Evolutionary conservation across 2,888 invertebrate genomes (phyloP).

Genomic region (Hyppa rectilinea): DNA sequence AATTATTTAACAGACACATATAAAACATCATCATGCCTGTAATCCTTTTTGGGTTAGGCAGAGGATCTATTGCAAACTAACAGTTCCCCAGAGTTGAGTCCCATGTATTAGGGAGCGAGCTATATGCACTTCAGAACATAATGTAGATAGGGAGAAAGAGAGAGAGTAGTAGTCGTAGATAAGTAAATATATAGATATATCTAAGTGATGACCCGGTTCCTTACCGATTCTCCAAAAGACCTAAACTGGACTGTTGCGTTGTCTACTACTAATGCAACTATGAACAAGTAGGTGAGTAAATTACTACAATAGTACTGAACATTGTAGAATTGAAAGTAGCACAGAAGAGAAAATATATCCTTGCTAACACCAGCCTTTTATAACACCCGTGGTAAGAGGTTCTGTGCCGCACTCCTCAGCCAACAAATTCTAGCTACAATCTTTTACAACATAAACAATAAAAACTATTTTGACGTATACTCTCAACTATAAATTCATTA

Average conservation of each 20-base stretch:
- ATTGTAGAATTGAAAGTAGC: background rate
- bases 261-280: background rate
- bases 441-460: conserved; percentile 44
- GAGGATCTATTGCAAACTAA: too few relatives aligned
- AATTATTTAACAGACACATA: too few relatives aligned
- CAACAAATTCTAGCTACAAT: conserved; percentile 24
- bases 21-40: too few relatives aligned
- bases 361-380: conserved; percentile 2
- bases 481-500: conserved; percentile 54
- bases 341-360: conserved; percentile 1
- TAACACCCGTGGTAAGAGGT: conserved; percentile 30
- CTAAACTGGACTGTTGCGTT: background rate
- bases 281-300: background rate
- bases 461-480: conserved; percentile 44
- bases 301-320: background rate
- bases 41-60: too few relatives aligned
- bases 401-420: background rate
- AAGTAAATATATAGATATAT: too few relatives aligned
- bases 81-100: too few relatives aligned
- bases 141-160: too few relatives aligned
- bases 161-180: too few relatives aligned
- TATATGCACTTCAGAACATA: background rate
- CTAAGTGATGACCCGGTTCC: background rate
- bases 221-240: background rate
- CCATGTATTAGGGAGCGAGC: too few relatives aligned